phyloP scores from a whole-genome alignment of 2,797 vertebrate genomes.

The Takifugu ocellatus region DNA sequence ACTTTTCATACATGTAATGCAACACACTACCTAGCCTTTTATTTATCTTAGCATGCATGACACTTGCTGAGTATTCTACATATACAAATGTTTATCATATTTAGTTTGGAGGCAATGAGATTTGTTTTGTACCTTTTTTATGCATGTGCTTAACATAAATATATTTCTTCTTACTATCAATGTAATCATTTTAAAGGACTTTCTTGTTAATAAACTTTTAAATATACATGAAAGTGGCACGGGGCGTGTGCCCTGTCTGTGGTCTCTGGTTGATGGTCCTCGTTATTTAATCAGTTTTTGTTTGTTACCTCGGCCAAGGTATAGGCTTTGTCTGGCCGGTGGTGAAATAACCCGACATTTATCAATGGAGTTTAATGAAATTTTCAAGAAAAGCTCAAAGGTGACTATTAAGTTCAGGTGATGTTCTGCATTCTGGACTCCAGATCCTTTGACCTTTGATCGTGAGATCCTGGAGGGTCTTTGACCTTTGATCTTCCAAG shows the following conservation, averaged over 20 bases:
- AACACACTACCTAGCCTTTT: constrained; percentile 63
- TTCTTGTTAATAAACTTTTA: constrained; percentile 70
- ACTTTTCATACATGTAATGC: constrained; percentile 38
- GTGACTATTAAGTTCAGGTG: no score
- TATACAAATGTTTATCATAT: constrained; percentile 51
- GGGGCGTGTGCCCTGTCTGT: neutral
- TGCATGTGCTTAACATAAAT: constrained; percentile 71
- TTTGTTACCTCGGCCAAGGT: neutral
- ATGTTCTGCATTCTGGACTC: no score
- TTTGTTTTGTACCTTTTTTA: constrained; percentile 60
- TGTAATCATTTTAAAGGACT: constrained; percentile 65
- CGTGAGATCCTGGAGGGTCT: no score
- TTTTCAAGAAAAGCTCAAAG: no score
- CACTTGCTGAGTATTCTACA: constrained; percentile 58
- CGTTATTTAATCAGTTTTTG: neutral
- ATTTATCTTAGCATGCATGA: constrained; percentile 71
- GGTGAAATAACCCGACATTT: no score
- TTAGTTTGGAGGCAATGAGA: constrained; percentile 54
- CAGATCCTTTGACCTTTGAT: no score
- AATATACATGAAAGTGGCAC: constrained; percentile 27
- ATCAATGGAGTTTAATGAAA: no score
- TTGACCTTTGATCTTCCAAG: no score
- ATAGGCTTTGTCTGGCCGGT: no score
- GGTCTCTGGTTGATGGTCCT: neutral
- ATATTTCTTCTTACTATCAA: constrained; percentile 44